Evolutionary conservation across 92 coral and sea anemone genomes (phyloP), one percentile per base, ranked within the genome.

Genomic region (Epizoanthus fatuus): DNA sequence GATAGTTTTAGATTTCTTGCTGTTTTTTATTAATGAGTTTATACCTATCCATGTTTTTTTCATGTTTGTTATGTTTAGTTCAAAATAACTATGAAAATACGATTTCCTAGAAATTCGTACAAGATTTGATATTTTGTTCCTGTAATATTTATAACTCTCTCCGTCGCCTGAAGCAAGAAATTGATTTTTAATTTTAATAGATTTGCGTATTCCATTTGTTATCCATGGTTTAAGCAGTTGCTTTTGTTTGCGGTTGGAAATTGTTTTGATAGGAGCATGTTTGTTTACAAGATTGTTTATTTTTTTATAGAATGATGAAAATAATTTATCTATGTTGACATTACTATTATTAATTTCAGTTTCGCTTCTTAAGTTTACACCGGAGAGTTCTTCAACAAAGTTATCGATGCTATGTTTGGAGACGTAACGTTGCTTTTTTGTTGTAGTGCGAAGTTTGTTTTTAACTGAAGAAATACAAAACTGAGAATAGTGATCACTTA

Each of bases 151-250:
- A 73, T 84, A 73, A 59, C 63, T 85, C 35, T 56, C 14, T 75
- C 52, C 19, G 69, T 83, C 84, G 6, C 92, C 74, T 16, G 84
- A 75, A 71, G 52, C 68, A 58, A 72, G 68, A 13, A 74, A 62
- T 74, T 88, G 65, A 53, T 82, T 81, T 65, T 82, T 65, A 42
- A 60, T 44, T 73, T 59, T 68, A n/a, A 87, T 80, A 67, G 90
- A 87, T 56, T 80, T 71, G n/a, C 63, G 73, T 39, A 87, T 56
- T 15, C 86, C 86, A 5, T 44, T 86, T 14, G 90, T 86, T 67
- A 86, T 86, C 81, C 90, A 86, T 5, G 80, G 86, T 69, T 69
- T 79, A 10, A 69, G 57, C 53, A 72, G 54, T 32, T 84, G 85
- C 63, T 86, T 86, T 11, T 58, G 64, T 44, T 62, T 86, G 40